Evolutionary conservation across 2,797 vertebrate species (phyloP), one percentile per base, ranked within the genome.

Genomic region (Otus scops): DNA sequence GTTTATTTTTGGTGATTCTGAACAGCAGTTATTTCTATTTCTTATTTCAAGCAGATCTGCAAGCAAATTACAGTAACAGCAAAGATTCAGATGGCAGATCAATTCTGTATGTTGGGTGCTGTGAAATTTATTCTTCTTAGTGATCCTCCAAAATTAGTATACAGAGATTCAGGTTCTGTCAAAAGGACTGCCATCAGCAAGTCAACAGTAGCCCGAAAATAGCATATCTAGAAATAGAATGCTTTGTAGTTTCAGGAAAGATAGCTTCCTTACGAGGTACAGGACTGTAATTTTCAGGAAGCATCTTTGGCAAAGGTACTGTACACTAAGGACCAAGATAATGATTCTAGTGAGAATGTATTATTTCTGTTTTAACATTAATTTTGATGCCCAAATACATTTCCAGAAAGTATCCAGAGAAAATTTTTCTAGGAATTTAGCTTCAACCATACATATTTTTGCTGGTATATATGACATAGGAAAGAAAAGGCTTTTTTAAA

Each of bases 121-220:
- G n/a, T 73, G 63, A 85, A 95, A 96, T 95, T 75, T 71, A 63
- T 45, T 70, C 38, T 84, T 48, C 17, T n/a, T 56, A 51, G 45
- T 59, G 79, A 85, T 94, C 76, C 60, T 78, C 23, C 76, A 85
- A 76, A 91, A 93, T 93, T 88, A 84, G 51, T 80, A 70, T 54
- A 63, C 61, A 77, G 36, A 78, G 88, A 90, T 82, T 88, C 80
- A 88, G 70, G 36, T 89, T 94, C 59, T 94, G 38, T 92, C 47
- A 88, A 70, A 90, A 86, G 36, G 84, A 70, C 47, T 93, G 80
- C 54, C 67, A 81, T 85, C 83, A 86, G 79, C 91, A 95, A 95
- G 80, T 92, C 96, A 96, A 96, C 88, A 92, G 36, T 82, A 86
- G 57, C 32, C 86, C 6, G 9, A 92, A 93, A 96, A 92, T 67